phyloP scores from a whole-genome alignment of 64 coral and sea anemone species.

The Hydrozoanthus tunicans region DNA sequence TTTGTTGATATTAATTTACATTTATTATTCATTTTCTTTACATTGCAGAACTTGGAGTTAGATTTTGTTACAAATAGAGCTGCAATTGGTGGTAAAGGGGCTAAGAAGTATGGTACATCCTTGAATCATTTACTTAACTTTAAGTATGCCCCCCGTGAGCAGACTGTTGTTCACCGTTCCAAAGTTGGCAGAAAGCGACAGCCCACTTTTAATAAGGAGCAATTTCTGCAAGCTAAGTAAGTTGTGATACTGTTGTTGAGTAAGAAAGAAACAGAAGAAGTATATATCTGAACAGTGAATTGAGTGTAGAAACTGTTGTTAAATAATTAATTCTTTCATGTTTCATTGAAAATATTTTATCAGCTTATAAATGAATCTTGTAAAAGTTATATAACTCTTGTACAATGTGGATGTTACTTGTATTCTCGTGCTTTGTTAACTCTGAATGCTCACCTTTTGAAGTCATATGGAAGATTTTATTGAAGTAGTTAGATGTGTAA shows the following conservation, averaged over 20 bases:
- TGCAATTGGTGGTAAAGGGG: neutral
- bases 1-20: neutral
- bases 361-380: no score
- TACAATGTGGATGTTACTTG: no score
- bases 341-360: no score
- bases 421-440: no score
- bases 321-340: no score
- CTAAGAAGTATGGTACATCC: slow-evolving; percentile 77
- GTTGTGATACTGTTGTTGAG: neutral
- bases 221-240: slow-evolving; percentile 96
- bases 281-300: no score
- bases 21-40: neutral
- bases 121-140: slow-evolving; percentile 91
- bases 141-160: slow-evolving; percentile 89
- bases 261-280: neutral
- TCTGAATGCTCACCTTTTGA: no score
- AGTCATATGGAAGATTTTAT: no score
- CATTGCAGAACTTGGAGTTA: slow-evolving; percentile 33
- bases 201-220: slow-evolving; percentile 82
- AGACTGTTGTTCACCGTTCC: slow-evolving; percentile 37
- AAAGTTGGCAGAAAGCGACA: slow-evolving; percentile 66
- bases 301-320: no score
- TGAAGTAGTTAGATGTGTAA: no score
- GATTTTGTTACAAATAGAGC: slow-evolving; percentile 32
- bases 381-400: no score